A percentile compares a stretch with the other conserved stretches of the same genome.
These are phyloP conservation scores for Anguilla japonica DNA, from an alignment of 2,113 vertebrate genomes.

Conservation along the genomic window DNA sequence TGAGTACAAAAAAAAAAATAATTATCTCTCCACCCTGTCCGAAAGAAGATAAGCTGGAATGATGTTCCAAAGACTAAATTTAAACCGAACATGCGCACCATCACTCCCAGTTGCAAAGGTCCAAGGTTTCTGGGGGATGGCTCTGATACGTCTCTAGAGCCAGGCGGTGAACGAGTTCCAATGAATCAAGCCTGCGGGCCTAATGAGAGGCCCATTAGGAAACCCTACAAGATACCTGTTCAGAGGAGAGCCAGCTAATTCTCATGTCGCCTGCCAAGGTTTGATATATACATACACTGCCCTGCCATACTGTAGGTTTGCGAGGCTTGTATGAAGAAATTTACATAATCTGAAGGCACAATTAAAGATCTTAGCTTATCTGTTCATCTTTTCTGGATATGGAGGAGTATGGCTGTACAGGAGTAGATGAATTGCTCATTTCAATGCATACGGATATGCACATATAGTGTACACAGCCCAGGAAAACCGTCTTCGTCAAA, in stretches of 20 bases:
- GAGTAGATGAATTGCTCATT: neutral
- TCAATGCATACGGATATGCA: neutral
- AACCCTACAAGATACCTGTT: neutral
- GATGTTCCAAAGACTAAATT: conserved; percentile 61
- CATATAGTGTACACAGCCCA: neutral
- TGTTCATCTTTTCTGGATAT: neutral
- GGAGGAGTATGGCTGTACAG: neutral
- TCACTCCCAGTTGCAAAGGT: conserved; percentile 59
- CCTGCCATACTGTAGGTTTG: too few relatives aligned
- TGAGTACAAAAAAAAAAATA: conserved; percentile 48
- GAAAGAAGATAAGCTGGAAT: conserved; percentile 45
- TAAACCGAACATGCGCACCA: conserved; percentile 61
- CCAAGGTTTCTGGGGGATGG: neutral
- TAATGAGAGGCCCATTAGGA: neutral
- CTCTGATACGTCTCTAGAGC: conserved; percentile 46
- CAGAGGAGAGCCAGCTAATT: neutral
- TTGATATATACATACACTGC: neutral
- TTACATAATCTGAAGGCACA: neutral
- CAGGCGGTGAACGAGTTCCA: neutral
- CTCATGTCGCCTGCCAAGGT: neutral
- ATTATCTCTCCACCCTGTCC: conserved; percentile 54
- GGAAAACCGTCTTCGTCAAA: too few relatives aligned
- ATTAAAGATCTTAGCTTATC: neutral
- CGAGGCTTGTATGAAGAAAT: neutral
- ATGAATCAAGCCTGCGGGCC: neutral